Evolutionary conservation across 2,888 invertebrate genomes (phyloP), one percentile per base, ranked within the genome.

Genomic region (Dryomyza anilis): DNA sequence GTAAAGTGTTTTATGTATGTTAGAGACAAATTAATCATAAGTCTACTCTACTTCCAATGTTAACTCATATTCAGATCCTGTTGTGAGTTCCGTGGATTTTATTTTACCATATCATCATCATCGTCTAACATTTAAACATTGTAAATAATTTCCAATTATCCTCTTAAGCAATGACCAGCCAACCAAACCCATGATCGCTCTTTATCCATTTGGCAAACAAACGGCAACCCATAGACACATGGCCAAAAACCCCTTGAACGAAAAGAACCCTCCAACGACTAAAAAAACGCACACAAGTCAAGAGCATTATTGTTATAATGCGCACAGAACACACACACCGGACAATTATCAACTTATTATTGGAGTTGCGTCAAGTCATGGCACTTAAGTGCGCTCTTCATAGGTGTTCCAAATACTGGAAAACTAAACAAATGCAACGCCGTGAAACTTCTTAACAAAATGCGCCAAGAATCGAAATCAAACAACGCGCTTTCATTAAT

Each of bases 341-440:
- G 53, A 60, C 61, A 68, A 68, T 64, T 68, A 68, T 68, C 68
- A 57, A 68, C 68, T 68, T 68, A 63, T n/a, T n/a, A n/a, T n/a
- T n/a, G n/a, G n/a, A n/a, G n/a, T n/a, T 61, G 46, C 52, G 56
- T 55, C 61, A 61, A 68, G 64, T 68, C 68, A 68, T 66, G 16
- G 12, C 48, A 56, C 58, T 55, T 39, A 56, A 46, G 63, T 61
- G 64, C 64, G 46, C 60, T 50, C 64, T 62, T 25, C 62, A 62
- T 58, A 45, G 67, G 63, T 65, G 63, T 67, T 60, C 63, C 61
- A 65, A 65, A 64, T 63, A 63, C 21, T 45, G 57, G 39, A 46
- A 65, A 63, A 33, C 60, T 65, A 60, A 65, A 63, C 63, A 19
- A 52, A 25, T 19, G 10, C 7, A 27, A 21, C 48, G 21, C 27